Evolutionary conservation across 2,113 vertebrate species (phyloP), one percentile per base, ranked within the genome.

Genomic region (Serilophus lunatus): DNA sequence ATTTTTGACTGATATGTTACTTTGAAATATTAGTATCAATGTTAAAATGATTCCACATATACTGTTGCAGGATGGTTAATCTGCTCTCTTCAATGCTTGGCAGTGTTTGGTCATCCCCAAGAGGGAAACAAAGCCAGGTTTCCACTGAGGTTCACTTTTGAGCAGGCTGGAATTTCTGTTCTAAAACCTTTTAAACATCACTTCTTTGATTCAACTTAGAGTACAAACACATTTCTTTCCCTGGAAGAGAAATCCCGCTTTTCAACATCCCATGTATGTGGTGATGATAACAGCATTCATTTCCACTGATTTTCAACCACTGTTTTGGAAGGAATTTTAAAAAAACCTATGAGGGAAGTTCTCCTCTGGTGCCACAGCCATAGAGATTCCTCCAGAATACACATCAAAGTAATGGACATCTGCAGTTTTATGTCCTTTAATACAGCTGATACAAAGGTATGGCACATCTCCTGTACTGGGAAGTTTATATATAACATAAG

Each of bases 141-240:
- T 91, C 50, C 28, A 77, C 28, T 59, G 75, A 90, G 17, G 47
- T 68, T 94, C 47, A 69, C 60, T 71, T 65, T 79, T 57, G 36
- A 68, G 40, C 16, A 53, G 31, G 38, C 16, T 63, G 13, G 50
- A 91, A 88, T 90, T 93, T 51, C 56, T 69, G 47, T 81, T 95
- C 57, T 93, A 92, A 95, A 88, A 53, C 26, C 29, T 91, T 87
- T 61, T 23, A 85, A 87, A 18, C 6, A 26, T 16, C 24, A 2
- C 2, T 66, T 85, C 85, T 79, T 89, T 61, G 14, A 42, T 89
- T 88, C 33, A 82, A 50, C 74, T 74, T 84, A 72, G 84, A 95
- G 50, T 61, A 87, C 57, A 91, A 96, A 92, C 65, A 88, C 40
- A 69, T 87, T 95, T 95, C 31, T 72, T 81, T 50, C 42, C 12